Evolutionary conservation across 1,140 invertebrate species (phyloP).

Genomic region (Himalopsyche phryganea): DNA sequence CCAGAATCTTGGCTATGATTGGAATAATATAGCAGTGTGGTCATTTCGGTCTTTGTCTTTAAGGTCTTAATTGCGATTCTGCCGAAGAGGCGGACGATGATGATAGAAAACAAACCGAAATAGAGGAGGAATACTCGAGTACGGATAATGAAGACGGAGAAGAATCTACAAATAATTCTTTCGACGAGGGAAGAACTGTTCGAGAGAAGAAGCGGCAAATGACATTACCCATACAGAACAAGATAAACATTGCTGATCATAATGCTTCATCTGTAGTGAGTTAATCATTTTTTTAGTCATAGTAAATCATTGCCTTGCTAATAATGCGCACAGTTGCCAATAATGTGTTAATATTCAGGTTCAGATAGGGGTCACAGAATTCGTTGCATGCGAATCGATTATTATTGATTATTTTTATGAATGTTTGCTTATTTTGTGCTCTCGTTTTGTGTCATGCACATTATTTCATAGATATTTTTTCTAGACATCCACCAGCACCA

Average conservation of each 20-base stretch:
- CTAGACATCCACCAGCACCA: conserved; percentile 29
- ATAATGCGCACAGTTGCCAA: neutral
- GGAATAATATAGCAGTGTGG: too few species aligned
- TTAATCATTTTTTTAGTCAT: neutral
- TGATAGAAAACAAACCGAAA: neutral
- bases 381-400: too few species aligned
- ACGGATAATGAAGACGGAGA: neutral
- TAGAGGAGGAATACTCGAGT: conserved; percentile 10
- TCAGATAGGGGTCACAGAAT: too few species aligned
- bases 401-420: too few species aligned
- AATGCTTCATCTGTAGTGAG: neutral
- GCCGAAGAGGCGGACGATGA: conserved; percentile 31
- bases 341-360: conserved; percentile 4
- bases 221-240: conserved; percentile 21
- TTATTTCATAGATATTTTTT: too few species aligned
- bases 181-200: conserved; percentile 2
- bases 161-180: neutral
- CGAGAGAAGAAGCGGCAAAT: conserved; percentile 19
- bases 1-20: too few species aligned
- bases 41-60: too few species aligned
- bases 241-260: neutral
- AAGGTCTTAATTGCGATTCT: conserved; percentile 39
- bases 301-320: too few species aligned
- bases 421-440: too few species aligned
- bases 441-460: too few species aligned